Percentiles rank a stretch among this genome's conserved stretches.
phyloP scores from a whole-genome alignment of 2,113 vertebrate genomes.

The Onychostruthus taczanowskii region DNA sequence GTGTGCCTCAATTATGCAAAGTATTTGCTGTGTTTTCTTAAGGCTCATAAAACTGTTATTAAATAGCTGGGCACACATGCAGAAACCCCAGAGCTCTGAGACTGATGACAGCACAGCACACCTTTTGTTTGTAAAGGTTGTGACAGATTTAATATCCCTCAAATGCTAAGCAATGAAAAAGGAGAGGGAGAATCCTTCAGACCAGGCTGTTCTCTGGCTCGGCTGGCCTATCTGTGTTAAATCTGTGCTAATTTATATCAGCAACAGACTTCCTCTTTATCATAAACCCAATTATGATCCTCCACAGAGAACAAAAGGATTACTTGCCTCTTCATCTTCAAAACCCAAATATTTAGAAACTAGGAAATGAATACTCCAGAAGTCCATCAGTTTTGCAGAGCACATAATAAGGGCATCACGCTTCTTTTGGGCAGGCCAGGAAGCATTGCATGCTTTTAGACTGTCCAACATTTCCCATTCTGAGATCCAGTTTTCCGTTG shows the following conservation, averaged over 20 bases:
- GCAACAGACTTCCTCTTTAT: background rate
- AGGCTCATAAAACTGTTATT: background rate
- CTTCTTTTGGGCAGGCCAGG: background rate
- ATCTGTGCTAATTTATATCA: background rate
- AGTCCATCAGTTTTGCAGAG: background rate
- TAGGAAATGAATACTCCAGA: background rate
- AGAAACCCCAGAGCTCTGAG: background rate
- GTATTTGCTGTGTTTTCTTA: background rate
- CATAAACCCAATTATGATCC: background rate
- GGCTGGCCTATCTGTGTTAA: background rate
- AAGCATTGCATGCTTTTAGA: background rate
- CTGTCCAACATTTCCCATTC: background rate
- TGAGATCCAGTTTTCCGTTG: background rate
- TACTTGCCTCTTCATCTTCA: background rate
- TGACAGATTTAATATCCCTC: background rate
- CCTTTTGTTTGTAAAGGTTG: background rate
- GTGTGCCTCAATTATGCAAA: background rate
- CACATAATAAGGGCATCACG: background rate
- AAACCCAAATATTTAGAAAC: slow-evolving; percentile 23
- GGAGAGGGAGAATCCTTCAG: background rate
- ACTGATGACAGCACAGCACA: background rate
- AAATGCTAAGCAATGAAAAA: background rate
- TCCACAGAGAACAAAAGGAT: background rate
- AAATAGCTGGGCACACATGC: background rate
- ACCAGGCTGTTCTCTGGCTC: background rate